Base-by-base conservation (phyloP, 2,113 vertebrate species). In the Tychaedon coryphoeus region DNA sequence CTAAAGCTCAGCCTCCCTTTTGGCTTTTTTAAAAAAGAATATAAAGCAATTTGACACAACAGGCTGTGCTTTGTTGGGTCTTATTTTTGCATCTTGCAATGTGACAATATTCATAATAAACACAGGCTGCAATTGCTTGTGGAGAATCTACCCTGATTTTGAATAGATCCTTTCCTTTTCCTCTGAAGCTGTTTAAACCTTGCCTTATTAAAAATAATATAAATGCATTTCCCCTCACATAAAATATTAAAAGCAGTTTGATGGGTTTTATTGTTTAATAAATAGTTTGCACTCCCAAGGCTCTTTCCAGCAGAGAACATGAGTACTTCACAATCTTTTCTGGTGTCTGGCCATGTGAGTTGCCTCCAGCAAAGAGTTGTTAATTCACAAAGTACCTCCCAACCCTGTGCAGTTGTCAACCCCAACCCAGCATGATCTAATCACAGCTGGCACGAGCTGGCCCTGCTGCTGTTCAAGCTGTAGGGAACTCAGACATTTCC, bases 261-360 rank as follows among this genome's bases (percentile, higher is more conserved):
- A 81, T 76, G 76, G 87, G 36, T 1, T 91, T 92, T 92, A 89
- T 60, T 67, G 53, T 92, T 92, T 97, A 94, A 94, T 95, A 94
- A 92, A 92, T 74, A 94, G 90, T 12, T 71, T 65, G 60, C 19
- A 11, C 70, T 90, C 92, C 75, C 82, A 72, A 67, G 57, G 72
- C 90, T 86, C 70, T 75, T 65, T 43, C 80, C 70, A 85, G 84
- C 80, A 47, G 79, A 33, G 69, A 66, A 62, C 6, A 47, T 0
- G 25, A 92, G 65, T 34, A 4, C 43, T 71, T 77, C 45, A 11
- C 54, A 53, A 28, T 51, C 78, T 71, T 83, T 92, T 76, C 71
- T 1, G 2, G 78, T 71, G 92, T 15, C 78, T 95, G 92, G 60
- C 88, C 61, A 14, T 42, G 87, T 6, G 18, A 20, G 7, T 74